Percentiles rank a stretch among this genome's conserved stretches.
These are phyloP conservation scores for Ochotona princeps DNA, from an alignment of 2,113 vertebrate genomes.

Conservation along the genomic window DNA sequence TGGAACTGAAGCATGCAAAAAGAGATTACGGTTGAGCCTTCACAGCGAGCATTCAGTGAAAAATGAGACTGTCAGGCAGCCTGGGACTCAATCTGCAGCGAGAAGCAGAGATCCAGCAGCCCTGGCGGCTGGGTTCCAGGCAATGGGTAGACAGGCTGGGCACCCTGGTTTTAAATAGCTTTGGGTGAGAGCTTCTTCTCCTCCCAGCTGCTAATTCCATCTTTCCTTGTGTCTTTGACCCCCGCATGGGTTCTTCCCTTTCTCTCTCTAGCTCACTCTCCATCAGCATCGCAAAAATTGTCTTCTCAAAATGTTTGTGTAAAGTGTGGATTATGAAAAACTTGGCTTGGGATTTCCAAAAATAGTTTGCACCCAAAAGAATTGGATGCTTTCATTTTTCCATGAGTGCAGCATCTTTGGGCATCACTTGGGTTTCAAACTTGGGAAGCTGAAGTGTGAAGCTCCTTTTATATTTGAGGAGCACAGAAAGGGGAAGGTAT, in stretches of 20 bases:
- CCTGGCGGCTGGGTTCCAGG: slow-evolving; percentile 55
- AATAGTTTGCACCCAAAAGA: too few species aligned
- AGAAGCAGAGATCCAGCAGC: neutral
- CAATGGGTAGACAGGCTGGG: slow-evolving; percentile 69
- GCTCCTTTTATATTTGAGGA: neutral
- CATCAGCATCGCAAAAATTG: neutral
- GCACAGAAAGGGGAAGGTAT: neutral
- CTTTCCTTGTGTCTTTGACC: slow-evolving; percentile 57
- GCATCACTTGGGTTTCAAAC: slow-evolving; percentile 37
- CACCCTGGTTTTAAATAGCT: slow-evolving; percentile 41
- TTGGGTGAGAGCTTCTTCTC: slow-evolving; percentile 40
- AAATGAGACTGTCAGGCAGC: slow-evolving; percentile 80
- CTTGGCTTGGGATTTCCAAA: too few species aligned
- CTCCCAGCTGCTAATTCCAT: neutral
- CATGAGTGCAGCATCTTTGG: neutral
- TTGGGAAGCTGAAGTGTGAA: neutral
- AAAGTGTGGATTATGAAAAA: too few species aligned
- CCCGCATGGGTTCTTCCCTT: neutral
- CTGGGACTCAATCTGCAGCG: slow-evolving; percentile 79
- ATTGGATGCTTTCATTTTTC: too few species aligned
- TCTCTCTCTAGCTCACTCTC: neutral
- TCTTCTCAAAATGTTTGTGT: too few species aligned
- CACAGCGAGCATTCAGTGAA: slow-evolving; percentile 75
- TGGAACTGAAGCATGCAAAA: slow-evolving; percentile 82
- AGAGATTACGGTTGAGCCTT: slow-evolving; percentile 84